Percentiles rank a stretch among this genome's conserved stretches.
Evolutionary conservation across 92 coral and sea anemone genomes (phyloP).

Genomic region (Chrysogorgia sp.): DNA sequence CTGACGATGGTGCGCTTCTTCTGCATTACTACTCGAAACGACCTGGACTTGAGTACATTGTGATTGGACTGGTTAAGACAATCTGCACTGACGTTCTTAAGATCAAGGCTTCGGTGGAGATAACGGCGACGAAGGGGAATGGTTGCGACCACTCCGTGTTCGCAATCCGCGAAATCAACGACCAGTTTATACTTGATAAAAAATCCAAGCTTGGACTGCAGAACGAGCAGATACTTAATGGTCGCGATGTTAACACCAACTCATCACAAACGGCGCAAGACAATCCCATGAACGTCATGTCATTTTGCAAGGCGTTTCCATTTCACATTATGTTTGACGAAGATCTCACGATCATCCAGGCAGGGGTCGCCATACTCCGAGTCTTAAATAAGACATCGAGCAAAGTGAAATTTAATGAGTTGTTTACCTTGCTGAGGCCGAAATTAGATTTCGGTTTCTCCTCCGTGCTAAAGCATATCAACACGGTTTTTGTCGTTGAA

Average conservation of each 20-base stretch:
- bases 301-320: constrained; percentile 97
- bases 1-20: constrained; percentile 77
- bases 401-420: constrained; percentile 71
- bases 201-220: constrained; percentile 90
- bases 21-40: constrained; percentile 91
- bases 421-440: constrained; percentile 84
- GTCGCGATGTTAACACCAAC: constrained; percentile 41
- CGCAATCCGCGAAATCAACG: constrained; percentile 77
- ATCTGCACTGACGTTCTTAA: constrained; percentile 81
- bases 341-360: constrained; percentile 79
- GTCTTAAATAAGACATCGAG: constrained; percentile 63
- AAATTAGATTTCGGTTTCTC: constrained; percentile 77
- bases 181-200: constrained; percentile 58
- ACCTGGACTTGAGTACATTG: constrained; percentile 85
- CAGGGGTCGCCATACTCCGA: constrained; percentile 85
- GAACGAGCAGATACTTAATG: constrained; percentile 12
- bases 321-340: constrained; percentile 94
- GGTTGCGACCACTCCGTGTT: constrained; percentile 77
- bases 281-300: constrained; percentile 69
- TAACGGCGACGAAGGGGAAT: constrained; percentile 63
- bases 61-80: constrained; percentile 96
- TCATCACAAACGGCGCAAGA: constrained; percentile 17
- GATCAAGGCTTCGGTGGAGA: constrained; percentile 71
- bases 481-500: constrained; percentile 86
- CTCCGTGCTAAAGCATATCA: constrained; percentile 80